These are phyloP conservation scores for Himalopsyche tibetana DNA, from an alignment of 2,888 invertebrate species.

Conservation along the genomic window DNA sequence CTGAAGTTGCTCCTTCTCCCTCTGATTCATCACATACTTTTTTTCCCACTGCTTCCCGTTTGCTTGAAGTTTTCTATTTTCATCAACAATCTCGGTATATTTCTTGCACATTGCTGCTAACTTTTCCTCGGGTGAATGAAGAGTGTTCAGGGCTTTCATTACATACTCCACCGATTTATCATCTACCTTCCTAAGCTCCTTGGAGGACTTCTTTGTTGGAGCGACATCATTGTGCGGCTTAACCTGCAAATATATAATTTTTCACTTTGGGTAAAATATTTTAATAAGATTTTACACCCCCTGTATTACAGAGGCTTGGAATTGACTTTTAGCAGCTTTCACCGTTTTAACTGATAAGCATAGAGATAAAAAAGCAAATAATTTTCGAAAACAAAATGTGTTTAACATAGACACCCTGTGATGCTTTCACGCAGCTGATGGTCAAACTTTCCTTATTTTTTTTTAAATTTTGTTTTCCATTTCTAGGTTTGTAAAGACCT, in stretches of 20 bases:
- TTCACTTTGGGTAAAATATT: neutral
- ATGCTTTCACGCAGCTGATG: no score
- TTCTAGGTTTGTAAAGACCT: no score
- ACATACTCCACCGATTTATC: constrained; percentile 82
- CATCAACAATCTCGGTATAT: constrained; percentile 86
- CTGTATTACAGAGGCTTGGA: no score
- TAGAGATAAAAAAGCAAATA: no score
- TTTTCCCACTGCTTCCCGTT: constrained; percentile 80
- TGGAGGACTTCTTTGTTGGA: constrained; percentile 56
- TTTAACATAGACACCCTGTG: no score
- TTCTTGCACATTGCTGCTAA: constrained; percentile 83
- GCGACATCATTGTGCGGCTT: constrained; percentile 55
- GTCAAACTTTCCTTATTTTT: no score
- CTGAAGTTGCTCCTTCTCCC: constrained; percentile 89
- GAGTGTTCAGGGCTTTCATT: constrained; percentile 78
- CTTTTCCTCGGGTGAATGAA: constrained; percentile 82
- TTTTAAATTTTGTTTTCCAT: no score
- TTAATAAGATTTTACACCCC: no score
- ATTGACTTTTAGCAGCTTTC: no score
- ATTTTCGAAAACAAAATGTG: no score
- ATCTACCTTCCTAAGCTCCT: constrained; percentile 72
- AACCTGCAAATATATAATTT: constrained; percentile 50
- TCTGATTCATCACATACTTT: constrained; percentile 77
- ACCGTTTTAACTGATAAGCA: no score
- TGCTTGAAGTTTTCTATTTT: constrained; percentile 80